Evolutionary conservation across 2,888 invertebrate species (phyloP).

Genomic region (Muscina levida): DNA sequence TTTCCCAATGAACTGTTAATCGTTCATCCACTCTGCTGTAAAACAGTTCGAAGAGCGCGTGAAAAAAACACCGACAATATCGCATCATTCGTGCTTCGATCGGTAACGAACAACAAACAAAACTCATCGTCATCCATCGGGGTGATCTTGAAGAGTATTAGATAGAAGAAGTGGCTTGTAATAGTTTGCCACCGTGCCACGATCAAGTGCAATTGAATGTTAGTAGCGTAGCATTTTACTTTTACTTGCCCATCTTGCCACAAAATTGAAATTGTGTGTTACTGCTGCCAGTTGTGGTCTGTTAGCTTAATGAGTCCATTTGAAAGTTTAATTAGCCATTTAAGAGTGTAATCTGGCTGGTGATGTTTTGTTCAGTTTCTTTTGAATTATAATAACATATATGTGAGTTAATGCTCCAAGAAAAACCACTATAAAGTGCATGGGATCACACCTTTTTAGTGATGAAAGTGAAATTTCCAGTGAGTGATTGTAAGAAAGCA

Average conservation of each 20-base stretch:
- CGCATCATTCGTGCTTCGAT: neutral
- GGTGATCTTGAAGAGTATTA: conserved; percentile 1
- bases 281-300: neutral
- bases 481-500: neutral
- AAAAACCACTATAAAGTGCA: conserved; percentile 9
- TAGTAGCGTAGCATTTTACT: no score
- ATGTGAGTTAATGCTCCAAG: neutral
- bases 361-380: no score
- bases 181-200: no score
- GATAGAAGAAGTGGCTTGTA: neutral
- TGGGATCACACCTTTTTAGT: conserved; percentile 15
- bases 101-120: neutral
- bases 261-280: neutral
- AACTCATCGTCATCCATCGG: neutral
- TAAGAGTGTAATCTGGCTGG: neutral
- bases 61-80: neutral
- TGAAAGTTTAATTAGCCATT: conserved; percentile 24
- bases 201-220: no score
- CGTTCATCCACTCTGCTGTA: conserved; percentile 22
- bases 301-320: neutral
- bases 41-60: conserved; percentile 20
- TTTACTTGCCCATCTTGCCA: neutral
- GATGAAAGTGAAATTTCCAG: conserved; percentile 32
- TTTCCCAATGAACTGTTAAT: conserved; percentile 14
- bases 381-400: no score